Percentiles rank a stretch among this genome's conserved stretches.
Evolutionary conservation across 2,797 vertebrate species (phyloP).

Genomic region (Zalophus californianus): DNA sequence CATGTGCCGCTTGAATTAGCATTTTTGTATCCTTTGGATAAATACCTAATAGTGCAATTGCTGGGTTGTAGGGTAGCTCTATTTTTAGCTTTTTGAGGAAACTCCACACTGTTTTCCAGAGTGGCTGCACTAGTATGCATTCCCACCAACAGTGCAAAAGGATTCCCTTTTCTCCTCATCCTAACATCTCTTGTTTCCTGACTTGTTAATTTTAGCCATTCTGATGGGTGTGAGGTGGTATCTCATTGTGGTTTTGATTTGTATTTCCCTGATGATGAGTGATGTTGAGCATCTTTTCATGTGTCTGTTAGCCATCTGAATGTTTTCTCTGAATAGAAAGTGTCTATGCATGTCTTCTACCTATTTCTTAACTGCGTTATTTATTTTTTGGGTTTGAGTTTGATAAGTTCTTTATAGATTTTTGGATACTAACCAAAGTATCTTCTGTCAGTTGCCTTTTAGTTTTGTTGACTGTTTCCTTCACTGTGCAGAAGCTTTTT

Average conservation of each 20-base stretch:
- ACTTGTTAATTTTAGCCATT: neutral
- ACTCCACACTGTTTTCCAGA: neutral
- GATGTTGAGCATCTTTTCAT: too few species aligned
- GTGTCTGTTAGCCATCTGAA: too few species aligned
- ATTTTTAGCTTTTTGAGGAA: neutral
- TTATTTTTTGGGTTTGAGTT: neutral
- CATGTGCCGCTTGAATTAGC: neutral
- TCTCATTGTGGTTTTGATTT: neutral
- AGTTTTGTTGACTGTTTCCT: neutral
- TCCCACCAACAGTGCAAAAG: neutral
- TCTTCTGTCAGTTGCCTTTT: neutral
- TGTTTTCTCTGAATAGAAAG: too few species aligned
- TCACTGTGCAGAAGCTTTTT: neutral
- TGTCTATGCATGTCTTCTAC: neutral
- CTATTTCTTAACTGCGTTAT: neutral
- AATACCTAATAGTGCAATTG: neutral
- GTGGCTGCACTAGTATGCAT: neutral
- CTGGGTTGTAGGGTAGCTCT: neutral
- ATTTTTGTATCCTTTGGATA: neutral
- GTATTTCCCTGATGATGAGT: neutral
- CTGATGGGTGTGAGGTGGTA: neutral
- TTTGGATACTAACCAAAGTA: neutral
- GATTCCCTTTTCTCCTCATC: neutral
- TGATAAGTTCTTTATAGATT: neutral
- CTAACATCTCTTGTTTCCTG: neutral